Base-by-base conservation (phyloP, 2,888 invertebrate species). In the Nomada lathburiana region DNA sequence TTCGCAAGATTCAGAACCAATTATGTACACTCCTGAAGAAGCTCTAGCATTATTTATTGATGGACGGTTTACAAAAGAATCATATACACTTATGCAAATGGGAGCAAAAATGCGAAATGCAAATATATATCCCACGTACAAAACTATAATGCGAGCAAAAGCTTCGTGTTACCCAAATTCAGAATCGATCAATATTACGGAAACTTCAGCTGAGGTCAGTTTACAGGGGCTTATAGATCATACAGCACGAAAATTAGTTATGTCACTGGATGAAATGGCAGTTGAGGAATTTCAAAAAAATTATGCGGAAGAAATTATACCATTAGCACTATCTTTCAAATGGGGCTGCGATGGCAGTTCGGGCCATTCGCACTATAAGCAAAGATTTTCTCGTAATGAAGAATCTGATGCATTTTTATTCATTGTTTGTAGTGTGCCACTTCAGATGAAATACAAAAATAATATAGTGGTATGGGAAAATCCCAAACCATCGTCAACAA, bases 11-110 rank as follows among this genome's bases (percentile, higher is more conserved):
- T 52, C 16, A 52, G 13, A n/a, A 52, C 7, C 52, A 52, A 13
- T 52, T 52, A 52, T 52, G 52, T 64, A 64, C 16, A 64, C 47
- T 23, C n/a, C 23, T 9, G 26, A 50, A n/a, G 50, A 50, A 64
- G 47, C 47, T 23, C 9, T 64, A 64, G 11, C 26, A 7, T 23
- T 64, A 42, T 64, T 20, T 26, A 26, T 26, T 26, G 26, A 26
- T 26, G 26, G 26, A 26, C 26, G 26, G 2, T 26, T 26, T 26
- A 16, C 23, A 26, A 13, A 64, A 20, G 5, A 50, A 5, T n/a
- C 47, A 4, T 64, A 64, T 16, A 64, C 9, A 13, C 11, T 13
- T 11, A 50, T 64, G 47, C 47, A 16, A 23, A 26, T 9, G 16
- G 23, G 47, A 5, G 47, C 63, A 47, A 64, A 50, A 63, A 20